Conservation (phyloP, 1,140 invertebrate genomes). For the Drosophila sproati region DNA sequence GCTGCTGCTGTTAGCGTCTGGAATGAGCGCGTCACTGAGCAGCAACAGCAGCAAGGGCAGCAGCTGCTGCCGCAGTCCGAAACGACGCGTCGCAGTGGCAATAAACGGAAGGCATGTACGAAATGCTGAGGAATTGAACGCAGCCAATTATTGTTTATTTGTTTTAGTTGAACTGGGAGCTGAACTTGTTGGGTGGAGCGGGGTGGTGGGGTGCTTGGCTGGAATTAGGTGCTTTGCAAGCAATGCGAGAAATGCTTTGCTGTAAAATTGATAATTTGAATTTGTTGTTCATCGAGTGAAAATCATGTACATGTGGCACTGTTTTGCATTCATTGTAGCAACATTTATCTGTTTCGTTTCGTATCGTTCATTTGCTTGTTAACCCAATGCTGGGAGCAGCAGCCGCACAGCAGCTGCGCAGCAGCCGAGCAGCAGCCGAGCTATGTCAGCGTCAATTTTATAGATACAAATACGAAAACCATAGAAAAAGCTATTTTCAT, state of each 20-base stretch:
- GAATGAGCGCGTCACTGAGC: conserved; percentile 22
- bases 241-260: conserved; percentile 29
- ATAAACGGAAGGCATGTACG: conserved; percentile 50
- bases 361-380: conserved; percentile 17
- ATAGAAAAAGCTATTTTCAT: conserved; percentile 63
- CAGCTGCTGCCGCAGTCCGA: background rate
- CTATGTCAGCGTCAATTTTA: conserved; percentile 42
- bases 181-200: background rate
- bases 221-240: conserved; percentile 46
- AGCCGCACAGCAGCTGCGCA: conserved; percentile 9
- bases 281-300: conserved; percentile 24
- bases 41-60: background rate
- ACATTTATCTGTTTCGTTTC: conserved; percentile 26
- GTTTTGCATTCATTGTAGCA: conserved; percentile 45
- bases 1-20: background rate
- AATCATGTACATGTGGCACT: conserved; percentile 41
- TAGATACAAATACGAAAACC: conserved; percentile 44
- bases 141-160: conserved; percentile 74
- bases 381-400: conserved; percentile 13
- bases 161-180: conserved; percentile 34
- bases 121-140: conserved; percentile 57
- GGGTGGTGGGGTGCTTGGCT: background rate
- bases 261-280: conserved; percentile 55
- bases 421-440: conserved; percentile 16
- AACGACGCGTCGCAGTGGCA: conserved; percentile 19